Conservation (phyloP, 1,140 invertebrate genomes). For the Drosophila ercepeae region DNA sequence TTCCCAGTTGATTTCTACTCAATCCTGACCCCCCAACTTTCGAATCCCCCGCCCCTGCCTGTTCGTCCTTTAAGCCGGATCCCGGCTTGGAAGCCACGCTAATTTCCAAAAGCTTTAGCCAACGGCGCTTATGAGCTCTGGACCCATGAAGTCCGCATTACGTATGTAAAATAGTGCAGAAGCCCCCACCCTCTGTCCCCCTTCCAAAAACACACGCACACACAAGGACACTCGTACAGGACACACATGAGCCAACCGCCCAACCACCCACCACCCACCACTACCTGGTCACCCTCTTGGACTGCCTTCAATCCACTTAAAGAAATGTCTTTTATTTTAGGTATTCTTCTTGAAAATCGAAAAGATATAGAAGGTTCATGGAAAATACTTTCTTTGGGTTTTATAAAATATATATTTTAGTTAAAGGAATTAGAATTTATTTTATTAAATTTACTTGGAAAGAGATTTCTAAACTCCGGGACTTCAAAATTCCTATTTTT, state of each 20-base stretch:
- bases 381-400: no score
- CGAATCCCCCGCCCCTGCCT: neutral
- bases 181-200: constrained; percentile 17
- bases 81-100: constrained; percentile 50
- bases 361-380: no score
- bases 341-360: neutral
- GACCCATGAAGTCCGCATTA: constrained; percentile 75
- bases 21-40: neutral
- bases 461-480: no score
- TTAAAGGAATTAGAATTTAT: no score
- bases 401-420: no score
- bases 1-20: constrained; percentile 25
- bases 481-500: no score
- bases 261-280: constrained; percentile 8
- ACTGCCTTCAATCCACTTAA: neutral
- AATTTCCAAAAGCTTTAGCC: constrained; percentile 70
- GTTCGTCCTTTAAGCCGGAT: neutral
- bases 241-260: no score
- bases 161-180: constrained; percentile 79
- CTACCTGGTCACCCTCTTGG: neutral
- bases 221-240: no score
- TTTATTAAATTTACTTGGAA: no score
- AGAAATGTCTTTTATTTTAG: neutral
- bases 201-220: neutral
- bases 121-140: constrained; percentile 74